These are phyloP conservation scores for Chondrosia reniformis DNA, from an alignment of 37 sponge, comb jelly and placozoan genomes.

Conservation along the genomic window DNA sequence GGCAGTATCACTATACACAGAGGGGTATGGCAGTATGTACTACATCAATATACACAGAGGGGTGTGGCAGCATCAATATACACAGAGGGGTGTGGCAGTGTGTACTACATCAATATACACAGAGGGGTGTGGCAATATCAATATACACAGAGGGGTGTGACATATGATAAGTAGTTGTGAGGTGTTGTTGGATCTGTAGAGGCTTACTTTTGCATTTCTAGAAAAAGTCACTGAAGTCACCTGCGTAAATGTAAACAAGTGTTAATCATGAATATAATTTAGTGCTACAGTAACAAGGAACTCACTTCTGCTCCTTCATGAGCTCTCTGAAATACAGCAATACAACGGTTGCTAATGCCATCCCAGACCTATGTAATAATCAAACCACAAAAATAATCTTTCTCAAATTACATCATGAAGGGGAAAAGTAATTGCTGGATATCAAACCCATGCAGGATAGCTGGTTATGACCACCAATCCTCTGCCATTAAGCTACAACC, in stretches of 20 bases:
- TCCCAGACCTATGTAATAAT: conserved; percentile 80
- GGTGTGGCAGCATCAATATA: no score
- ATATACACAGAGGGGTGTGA: no score
- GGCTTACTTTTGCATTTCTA: conserved; percentile 60
- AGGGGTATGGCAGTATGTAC: no score
- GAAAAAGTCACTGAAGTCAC: conserved; percentile 65
- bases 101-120: no score
- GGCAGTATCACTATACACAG: no score
- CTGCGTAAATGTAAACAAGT: background rate
- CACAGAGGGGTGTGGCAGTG: no score
- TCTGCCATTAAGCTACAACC: no score
- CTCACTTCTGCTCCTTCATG: conserved; percentile 80
- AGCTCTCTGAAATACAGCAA: conserved; percentile 73
- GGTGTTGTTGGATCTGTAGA: background rate
- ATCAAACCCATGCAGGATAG: no score
- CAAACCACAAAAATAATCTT: background rate
- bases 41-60: no score
- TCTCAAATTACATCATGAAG: background rate
- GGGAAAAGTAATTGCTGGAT: no score
- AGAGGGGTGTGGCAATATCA: no score
- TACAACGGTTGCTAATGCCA: conserved; percentile 92
- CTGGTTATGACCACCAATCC: no score
- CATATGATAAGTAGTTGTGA: background rate
- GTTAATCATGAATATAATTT: background rate
- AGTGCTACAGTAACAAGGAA: background rate